These are phyloP conservation scores for Chelmon rostratus DNA, from an alignment of 2,797 vertebrate genomes.

Conservation along the genomic window DNA sequence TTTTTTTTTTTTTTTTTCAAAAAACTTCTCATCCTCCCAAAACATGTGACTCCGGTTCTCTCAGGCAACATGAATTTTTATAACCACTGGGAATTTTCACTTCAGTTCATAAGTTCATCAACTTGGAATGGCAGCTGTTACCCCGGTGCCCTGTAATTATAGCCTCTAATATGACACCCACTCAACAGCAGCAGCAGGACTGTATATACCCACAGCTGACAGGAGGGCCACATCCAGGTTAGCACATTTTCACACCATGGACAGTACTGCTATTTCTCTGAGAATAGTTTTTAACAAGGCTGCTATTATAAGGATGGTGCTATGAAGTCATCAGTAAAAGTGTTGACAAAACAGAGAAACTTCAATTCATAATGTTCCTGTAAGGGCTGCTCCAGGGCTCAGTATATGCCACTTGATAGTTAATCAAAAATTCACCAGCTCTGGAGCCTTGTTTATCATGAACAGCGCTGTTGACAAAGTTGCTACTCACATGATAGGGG, in stretches of 20 bases:
- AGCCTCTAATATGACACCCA: slow-evolving; percentile 53
- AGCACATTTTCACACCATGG: slow-evolving; percentile 25
- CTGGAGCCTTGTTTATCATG: slow-evolving; percentile 49
- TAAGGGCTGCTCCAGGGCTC: slow-evolving; percentile 62
- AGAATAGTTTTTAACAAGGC: slow-evolving; percentile 47
- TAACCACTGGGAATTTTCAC: slow-evolving; percentile 64
- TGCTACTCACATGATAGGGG: slow-evolving; percentile 90
- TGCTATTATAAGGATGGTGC: slow-evolving; percentile 16
- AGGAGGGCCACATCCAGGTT: slow-evolving; percentile 40
- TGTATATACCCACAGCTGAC: slow-evolving; percentile 32
- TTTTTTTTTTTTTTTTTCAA: slow-evolving; percentile 43
- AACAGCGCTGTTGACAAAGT: slow-evolving; percentile 50
- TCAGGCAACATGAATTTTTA: slow-evolving; percentile 70
- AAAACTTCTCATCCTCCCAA: slow-evolving; percentile 31
- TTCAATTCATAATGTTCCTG: slow-evolving; percentile 59
- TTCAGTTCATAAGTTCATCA: slow-evolving; percentile 67
- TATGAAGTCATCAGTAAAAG: slow-evolving; percentile 57
- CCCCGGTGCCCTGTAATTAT: slow-evolving; percentile 67
- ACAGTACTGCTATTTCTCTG: slow-evolving; percentile 28
- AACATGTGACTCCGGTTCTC: slow-evolving; percentile 51
- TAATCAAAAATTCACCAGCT: slow-evolving; percentile 60
- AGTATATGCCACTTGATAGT: slow-evolving; percentile 46
- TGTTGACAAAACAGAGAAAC: slow-evolving; percentile 68
- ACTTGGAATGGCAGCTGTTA: slow-evolving; percentile 62
- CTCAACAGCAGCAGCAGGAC: slow-evolving; percentile 31